Evolutionary conservation across 2,797 vertebrate species (phyloP).

Genomic region (Helostoma temminkii): DNA sequence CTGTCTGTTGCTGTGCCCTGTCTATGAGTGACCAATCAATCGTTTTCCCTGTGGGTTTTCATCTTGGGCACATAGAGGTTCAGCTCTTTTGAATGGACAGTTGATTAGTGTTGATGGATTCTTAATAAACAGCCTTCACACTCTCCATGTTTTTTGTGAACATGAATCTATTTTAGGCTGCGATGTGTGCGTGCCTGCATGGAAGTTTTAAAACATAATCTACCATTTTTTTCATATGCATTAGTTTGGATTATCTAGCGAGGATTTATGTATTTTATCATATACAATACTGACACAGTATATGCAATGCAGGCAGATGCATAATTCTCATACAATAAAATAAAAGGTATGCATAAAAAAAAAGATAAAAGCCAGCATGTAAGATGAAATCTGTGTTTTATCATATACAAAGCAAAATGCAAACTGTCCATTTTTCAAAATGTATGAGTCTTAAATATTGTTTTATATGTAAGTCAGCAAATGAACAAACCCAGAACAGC

Average conservation of each 20-base stretch:
- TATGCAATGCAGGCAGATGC: too few relatives aligned
- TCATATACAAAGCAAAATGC: too few relatives aligned
- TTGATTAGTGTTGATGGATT: conserved; percentile 55
- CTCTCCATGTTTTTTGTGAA: conserved; percentile 22
- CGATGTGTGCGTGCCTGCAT: not conserved
- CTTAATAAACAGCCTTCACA: conserved; percentile 42
- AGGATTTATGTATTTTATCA: not conserved
- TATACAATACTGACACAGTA: not conserved
- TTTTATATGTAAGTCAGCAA: not conserved
- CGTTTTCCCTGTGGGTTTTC: conserved; percentile 39
- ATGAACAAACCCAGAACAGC: not conserved
- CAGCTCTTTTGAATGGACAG: conserved; percentile 53
- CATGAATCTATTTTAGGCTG: conserved; percentile 6
- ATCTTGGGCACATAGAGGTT: conserved; percentile 29
- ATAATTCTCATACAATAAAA: too few relatives aligned
- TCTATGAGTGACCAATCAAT: conserved; percentile 54
- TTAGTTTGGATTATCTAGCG: not conserved
- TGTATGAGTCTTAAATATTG: not conserved
- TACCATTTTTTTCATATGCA: conserved; percentile 9
- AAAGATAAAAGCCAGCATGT: too few relatives aligned
- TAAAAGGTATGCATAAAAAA: too few relatives aligned
- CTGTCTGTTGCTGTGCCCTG: conserved; percentile 18
- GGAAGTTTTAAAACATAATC: conserved; percentile 3
- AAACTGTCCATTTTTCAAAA: not conserved
- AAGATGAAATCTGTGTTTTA: too few relatives aligned